Percentiles rank a stretch among this genome's conserved stretches.
phyloP scores from a whole-genome alignment of 1,140 invertebrate species.

The Achatina immaculata region DNA sequence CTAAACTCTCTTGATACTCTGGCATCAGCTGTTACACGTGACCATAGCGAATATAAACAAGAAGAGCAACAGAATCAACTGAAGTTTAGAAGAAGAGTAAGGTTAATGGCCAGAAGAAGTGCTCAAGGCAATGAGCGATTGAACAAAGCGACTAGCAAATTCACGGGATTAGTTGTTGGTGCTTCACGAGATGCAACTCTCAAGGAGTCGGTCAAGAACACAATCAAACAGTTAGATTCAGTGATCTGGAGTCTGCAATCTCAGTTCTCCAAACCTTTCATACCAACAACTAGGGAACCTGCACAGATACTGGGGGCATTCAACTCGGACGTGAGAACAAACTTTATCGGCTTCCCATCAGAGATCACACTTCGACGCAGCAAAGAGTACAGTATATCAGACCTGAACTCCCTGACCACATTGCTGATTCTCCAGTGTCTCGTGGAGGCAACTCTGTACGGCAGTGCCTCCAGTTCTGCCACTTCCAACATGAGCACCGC shows the following conservation, averaged over 20 bases:
- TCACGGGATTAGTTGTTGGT: slow-evolving; percentile 4
- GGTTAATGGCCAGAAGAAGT: not conserved
- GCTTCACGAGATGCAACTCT: not conserved
- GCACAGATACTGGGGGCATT: not conserved
- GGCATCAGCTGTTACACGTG: no score
- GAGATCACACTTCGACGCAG: not conserved
- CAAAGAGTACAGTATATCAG: not conserved
- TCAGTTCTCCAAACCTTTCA: not conserved
- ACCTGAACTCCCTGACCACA: not conserved
- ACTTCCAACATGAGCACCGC: not conserved
- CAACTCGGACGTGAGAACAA: not conserved
- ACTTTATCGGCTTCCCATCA: not conserved
- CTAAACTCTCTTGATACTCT: no score
- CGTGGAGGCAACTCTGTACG: not conserved
- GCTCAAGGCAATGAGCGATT: not conserved
- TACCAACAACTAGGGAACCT: not conserved
- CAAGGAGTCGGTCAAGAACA: not conserved
- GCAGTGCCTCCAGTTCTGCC: not conserved
- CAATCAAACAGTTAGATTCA: not conserved
- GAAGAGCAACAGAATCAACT: no score
- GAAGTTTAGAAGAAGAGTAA: not conserved
- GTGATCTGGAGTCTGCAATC: not conserved
- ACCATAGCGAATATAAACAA: no score
- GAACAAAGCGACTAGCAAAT: not conserved
- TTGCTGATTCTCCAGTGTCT: not conserved